A percentile compares a stretch with the other conserved stretches of the same genome.
These are phyloP conservation scores for Cromileptes altivelis DNA, from an alignment of 2,113 vertebrate species.

Conservation along the genomic window DNA sequence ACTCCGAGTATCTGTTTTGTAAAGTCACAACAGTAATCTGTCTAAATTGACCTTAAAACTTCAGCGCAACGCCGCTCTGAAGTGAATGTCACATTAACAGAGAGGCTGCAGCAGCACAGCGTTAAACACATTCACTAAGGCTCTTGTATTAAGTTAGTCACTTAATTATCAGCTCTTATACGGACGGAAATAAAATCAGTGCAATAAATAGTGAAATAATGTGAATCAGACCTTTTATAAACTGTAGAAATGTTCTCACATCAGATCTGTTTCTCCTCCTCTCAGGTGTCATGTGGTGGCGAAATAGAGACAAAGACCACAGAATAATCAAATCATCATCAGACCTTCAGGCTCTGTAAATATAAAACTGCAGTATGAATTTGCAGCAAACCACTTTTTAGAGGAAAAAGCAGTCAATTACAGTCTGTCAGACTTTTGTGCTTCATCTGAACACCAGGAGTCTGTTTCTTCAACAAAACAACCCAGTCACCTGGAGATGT, in stretches of 20 bases:
- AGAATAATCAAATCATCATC: background rate
- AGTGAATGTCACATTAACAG: background rate
- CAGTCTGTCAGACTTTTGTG: background rate
- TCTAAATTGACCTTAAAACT: background rate
- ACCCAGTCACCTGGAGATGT: no score
- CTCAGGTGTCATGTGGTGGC: background rate
- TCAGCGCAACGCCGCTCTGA: background rate
- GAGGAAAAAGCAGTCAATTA: background rate
- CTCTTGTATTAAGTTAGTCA: no score
- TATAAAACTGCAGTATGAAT: background rate
- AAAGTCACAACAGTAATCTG: background rate
- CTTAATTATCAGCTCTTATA: background rate
- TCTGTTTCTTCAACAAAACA: background rate
- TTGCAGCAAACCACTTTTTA: background rate
- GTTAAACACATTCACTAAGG: background rate
- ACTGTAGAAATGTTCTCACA: no score
- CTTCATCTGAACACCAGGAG: background rate
- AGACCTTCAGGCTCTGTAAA: background rate
- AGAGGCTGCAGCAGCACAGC: background rate
- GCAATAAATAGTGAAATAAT: background rate
- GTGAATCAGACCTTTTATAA: background rate
- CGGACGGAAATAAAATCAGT: background rate
- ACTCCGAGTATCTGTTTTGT: background rate
- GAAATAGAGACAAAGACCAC: no score
- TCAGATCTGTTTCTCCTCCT: background rate